Conservation (phyloP, 1,140 invertebrate species). For the Apis florea region DNA sequence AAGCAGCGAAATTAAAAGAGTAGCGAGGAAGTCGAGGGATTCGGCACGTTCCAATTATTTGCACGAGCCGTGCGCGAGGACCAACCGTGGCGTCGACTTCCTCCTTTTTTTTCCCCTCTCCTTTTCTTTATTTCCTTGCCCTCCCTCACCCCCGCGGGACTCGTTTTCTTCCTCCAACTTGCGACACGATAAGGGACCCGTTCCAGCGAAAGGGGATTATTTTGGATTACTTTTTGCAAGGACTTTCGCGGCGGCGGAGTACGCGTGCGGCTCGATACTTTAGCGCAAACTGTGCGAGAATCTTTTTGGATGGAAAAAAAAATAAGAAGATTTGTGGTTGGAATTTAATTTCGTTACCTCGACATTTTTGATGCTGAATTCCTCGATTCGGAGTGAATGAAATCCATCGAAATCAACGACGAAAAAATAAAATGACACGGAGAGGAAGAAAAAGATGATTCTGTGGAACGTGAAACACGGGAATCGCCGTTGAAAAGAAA, state of each 20-base stretch:
- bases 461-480: background rate
- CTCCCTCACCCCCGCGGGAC: slow-evolving; percentile 8
- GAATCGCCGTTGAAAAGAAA: background rate
- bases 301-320: background rate
- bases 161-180: slow-evolving; percentile 51
- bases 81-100: slow-evolving; percentile 47
- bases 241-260: slow-evolving; percentile 31
- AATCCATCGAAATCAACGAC: slow-evolving; percentile 15
- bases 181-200: slow-evolving; percentile 51
- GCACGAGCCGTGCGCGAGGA: slow-evolving; percentile 51
- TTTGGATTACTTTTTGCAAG: slow-evolving; percentile 65
- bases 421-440: slow-evolving; percentile 6
- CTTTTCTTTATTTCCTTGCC: slow-evolving; percentile 34
- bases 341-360: slow-evolving; percentile 70
- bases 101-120: slow-evolving; percentile 29
- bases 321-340: slow-evolving; percentile 6
- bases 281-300: slow-evolving; percentile 53
- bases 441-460: background rate
- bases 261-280: slow-evolving; percentile 61
- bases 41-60: slow-evolving; percentile 72
- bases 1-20: slow-evolving; percentile 65
- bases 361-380: slow-evolving; percentile 58
- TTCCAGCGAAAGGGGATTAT: slow-evolving; percentile 53
- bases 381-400: slow-evolving; percentile 35
- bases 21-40: slow-evolving; percentile 61